A percentile compares a stretch with the other conserved stretches of the same genome.
phyloP scores from a whole-genome alignment of 2,797 vertebrate genomes.

The Rallus crepitans region DNA sequence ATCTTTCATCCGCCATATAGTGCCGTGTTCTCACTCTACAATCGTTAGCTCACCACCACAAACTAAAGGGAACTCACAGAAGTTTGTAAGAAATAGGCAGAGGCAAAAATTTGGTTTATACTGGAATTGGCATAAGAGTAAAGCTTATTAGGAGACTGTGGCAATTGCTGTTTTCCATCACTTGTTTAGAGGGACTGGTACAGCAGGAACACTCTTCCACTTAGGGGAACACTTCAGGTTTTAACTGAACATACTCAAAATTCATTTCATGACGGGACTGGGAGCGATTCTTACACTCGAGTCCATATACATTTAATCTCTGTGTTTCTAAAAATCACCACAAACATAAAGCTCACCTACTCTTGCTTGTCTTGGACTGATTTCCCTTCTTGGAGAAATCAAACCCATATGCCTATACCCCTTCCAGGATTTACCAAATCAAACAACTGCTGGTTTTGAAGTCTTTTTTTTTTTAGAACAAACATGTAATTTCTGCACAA shows the following conservation, averaged over 20 bases:
- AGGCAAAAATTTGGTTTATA: conserved; percentile 53
- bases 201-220: neutral
- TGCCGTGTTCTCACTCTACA: conserved; percentile 42
- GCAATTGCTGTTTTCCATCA: conserved; percentile 1
- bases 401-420: neutral
- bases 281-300: neutral
- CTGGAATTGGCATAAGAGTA: conserved; percentile 60
- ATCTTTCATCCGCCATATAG: conserved; percentile 37
- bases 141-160: conserved; percentile 37
- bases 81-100: conserved; percentile 54
- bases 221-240: neutral
- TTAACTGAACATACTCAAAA: neutral
- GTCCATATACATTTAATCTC: neutral
- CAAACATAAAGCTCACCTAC: neutral
- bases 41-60: conserved; percentile 48
- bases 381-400: conserved; percentile 13
- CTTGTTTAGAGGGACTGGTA: neutral
- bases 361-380: neutral
- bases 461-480: conserved; percentile 1
- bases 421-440: conserved; percentile 58
- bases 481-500: conserved; percentile 54
- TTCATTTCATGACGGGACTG: neutral
- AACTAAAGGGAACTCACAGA: conserved; percentile 51
- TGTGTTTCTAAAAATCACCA: neutral
- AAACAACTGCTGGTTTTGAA: conserved; percentile 13